Percentiles rank a stretch among this genome's conserved stretches.
phyloP scores from a whole-genome alignment of 2,113 vertebrate genomes.

The Pedetes capensis region DNA sequence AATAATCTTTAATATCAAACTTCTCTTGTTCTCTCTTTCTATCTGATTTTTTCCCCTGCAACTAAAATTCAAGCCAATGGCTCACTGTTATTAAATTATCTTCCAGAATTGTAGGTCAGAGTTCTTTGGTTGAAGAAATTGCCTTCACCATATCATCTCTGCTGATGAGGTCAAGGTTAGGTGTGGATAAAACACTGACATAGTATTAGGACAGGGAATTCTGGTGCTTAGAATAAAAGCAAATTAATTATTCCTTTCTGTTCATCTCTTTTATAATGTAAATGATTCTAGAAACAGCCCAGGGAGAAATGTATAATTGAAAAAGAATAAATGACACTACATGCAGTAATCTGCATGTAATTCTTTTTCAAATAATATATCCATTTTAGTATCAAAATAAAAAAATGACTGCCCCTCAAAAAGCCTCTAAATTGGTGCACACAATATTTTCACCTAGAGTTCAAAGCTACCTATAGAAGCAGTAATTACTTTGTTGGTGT shows the following conservation, averaged over 20 bases:
- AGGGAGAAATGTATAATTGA: slow-evolving; percentile 16
- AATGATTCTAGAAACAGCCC: neutral
- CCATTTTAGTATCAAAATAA: slow-evolving; percentile 5
- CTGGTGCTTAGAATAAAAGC: neutral
- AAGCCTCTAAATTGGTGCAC: slow-evolving; percentile 5
- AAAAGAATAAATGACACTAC: slow-evolving; percentile 36
- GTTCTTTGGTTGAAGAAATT: neutral
- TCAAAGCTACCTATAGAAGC: slow-evolving; percentile 18
- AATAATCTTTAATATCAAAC: neutral
- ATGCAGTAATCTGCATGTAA: neutral
- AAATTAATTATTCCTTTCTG: slow-evolving; percentile 7
- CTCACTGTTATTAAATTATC: neutral
- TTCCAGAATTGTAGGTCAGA: neutral
- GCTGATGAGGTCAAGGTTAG: neutral
- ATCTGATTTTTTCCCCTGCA: neutral
- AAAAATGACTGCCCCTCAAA: neutral
- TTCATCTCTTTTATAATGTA: slow-evolving; percentile 7
- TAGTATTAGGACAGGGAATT: neutral
- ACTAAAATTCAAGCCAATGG: neutral
- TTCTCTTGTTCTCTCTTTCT: neutral
- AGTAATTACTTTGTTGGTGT: neutral
- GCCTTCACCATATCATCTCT: neutral
- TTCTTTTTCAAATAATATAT: slow-evolving; percentile 37
- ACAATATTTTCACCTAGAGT: slow-evolving; percentile 10
- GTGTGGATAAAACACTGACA: neutral